These are phyloP conservation scores for Oscheius sp. DNA, from an alignment of 2,888 invertebrate species.

Conservation along the genomic window DNA sequence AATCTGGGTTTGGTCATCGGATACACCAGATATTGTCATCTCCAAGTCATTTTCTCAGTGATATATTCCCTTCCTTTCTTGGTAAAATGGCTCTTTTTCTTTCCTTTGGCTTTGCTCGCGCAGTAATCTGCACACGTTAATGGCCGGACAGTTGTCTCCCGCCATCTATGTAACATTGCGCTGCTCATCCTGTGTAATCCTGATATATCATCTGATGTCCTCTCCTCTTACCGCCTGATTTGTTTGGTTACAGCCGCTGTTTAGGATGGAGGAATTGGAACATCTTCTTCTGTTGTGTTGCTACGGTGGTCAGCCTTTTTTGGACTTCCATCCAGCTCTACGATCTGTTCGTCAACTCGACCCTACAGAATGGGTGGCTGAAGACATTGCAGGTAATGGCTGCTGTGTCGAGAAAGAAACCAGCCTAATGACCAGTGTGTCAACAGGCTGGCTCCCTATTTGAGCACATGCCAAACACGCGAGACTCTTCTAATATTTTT, in stretches of 20 bases:
- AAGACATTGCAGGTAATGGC: slow-evolving; percentile 31
- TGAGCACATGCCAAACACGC: no score
- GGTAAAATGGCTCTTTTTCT: slow-evolving; percentile 8
- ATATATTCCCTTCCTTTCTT: neutral
- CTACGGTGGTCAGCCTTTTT: slow-evolving; percentile 52
- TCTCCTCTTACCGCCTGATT: neutral
- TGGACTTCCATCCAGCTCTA: slow-evolving; percentile 45
- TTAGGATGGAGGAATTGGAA: slow-evolving; percentile 12
- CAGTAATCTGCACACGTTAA: slow-evolving; percentile 18
- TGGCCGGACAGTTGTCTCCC: slow-evolving; percentile 26
- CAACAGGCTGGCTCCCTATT: no score
- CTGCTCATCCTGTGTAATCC: neutral
- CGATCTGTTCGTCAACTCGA: slow-evolving; percentile 26
- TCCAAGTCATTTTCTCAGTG: neutral
- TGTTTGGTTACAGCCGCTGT: neutral
- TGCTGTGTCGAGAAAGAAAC: neutral
- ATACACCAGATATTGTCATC: neutral
- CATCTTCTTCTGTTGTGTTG: slow-evolving; percentile 52
- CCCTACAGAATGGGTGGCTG: slow-evolving; percentile 42
- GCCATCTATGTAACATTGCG: slow-evolving; percentile 34
- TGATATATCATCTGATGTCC: neutral
- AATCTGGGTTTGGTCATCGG: neutral
- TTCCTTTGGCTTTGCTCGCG: slow-evolving; percentile 7
- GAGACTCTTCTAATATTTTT: neutral
- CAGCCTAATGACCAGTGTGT: neutral